Evolutionary conservation across 1,140 invertebrate genomes (phyloP), one percentile per base, ranked within the genome.

Genomic region (Heterodera schachtii): DNA sequence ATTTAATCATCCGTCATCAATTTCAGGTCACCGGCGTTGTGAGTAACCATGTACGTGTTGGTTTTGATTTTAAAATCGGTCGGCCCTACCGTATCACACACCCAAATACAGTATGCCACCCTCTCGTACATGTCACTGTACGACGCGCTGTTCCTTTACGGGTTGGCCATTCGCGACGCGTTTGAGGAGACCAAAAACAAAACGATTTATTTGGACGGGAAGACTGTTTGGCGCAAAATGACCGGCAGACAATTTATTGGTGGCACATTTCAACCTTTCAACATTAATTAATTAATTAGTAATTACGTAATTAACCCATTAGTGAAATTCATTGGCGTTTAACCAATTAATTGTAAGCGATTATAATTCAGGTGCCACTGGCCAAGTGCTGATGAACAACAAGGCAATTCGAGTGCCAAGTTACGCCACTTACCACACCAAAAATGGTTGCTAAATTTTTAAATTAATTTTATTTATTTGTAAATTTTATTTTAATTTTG

Each of bases 381-480:
- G 88, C 0, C 88, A 90, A 86, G 88, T 89, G 31, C 41, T 89
- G 13, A 89, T 89, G 80, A 89, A 89, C 73, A 88, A 88, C 70
- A 90, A 90, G 44, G 88, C 82, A 21, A 87, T 90, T 46, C 73
- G 88, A 11, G 89, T 90, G n/a, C 88, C 88, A 13, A 89, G 86
- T n/a, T 89, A 89, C 83, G 81, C 81, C 44, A 83, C 81, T n/a
- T 90, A 89, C 77, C 81, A 87, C 73, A 78, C 86, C 11, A 81
- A 78, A 44, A 89, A 89, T 73, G 84, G 78, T 19, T 73, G 84
- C 70, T 19, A 64, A 13, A 13, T 16, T 64, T 64, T 64, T 64
- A 64, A 19, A 11, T 60, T 60, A 19, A 16, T 64, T 64, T 64
- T 60, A 60, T 16, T 16, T 60, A 60, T 52, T 6, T 9, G 4